phyloP scores from a whole-genome alignment of 1,140 invertebrate species.

The Drosophila parvula region DNA sequence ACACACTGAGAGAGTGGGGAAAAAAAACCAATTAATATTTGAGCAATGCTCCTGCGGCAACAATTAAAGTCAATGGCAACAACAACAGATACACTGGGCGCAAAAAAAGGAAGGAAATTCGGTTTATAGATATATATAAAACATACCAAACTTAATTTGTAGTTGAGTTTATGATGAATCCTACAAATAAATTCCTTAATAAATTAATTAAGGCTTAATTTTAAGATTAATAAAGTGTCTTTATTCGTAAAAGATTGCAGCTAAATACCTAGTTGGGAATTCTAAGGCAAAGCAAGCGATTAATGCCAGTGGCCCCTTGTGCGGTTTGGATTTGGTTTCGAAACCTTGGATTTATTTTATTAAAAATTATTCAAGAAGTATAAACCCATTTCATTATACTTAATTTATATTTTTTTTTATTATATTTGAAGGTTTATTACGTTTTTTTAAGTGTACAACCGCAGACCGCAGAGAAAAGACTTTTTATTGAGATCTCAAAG shows the following conservation, averaged over 20 bases:
- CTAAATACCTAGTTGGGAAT: slow-evolving; percentile 1
- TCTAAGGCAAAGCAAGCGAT: not conserved
- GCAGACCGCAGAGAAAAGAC: slow-evolving; percentile 44
- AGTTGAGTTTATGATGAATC: not conserved
- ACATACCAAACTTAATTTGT: not conserved
- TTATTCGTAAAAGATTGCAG: not conserved
- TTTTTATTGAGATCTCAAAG: slow-evolving; percentile 83
- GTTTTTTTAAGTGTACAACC: slow-evolving; percentile 1
- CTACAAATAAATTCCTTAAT: too few relatives aligned
- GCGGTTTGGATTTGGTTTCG: too few relatives aligned
- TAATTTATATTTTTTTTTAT: not conserved
- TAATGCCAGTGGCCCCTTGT: too few relatives aligned
- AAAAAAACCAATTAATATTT: slow-evolving; percentile 80
- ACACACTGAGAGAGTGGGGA: slow-evolving; percentile 27
- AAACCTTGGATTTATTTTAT: not conserved
- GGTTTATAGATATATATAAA: not conserved
- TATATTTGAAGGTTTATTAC: not conserved
- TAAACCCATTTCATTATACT: too few relatives aligned
- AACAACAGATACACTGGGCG: slow-evolving; percentile 27
- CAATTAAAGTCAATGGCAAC: slow-evolving; percentile 78
- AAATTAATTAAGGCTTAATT: too few relatives aligned
- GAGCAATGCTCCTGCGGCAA: slow-evolving; percentile 82
- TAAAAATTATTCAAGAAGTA: not conserved
- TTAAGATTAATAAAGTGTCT: too few relatives aligned
- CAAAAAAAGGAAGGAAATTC: not conserved